Evolutionary conservation across 1,140 invertebrate species (phyloP).

Genomic region (Gyrodactylus salaris): DNA sequence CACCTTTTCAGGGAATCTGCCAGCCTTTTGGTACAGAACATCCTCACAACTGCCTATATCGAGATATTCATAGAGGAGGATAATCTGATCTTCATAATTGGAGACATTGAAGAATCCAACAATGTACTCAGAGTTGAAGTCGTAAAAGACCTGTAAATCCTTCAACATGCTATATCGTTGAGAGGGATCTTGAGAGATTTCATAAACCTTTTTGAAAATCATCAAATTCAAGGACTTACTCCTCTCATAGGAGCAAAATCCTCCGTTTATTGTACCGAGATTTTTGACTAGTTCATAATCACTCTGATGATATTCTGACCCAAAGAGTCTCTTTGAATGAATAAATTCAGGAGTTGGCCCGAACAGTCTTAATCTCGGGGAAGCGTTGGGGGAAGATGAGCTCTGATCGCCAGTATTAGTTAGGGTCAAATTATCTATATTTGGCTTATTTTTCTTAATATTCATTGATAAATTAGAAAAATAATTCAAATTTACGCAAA

Average conservation of each 20-base stretch:
- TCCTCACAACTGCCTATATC: background rate
- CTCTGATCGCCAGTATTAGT: background rate
- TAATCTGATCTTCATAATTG: background rate
- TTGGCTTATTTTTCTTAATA: no score
- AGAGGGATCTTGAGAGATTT: background rate
- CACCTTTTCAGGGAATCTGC: background rate
- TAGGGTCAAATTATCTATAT: background rate
- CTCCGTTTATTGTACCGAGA: background rate
- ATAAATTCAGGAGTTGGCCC: background rate
- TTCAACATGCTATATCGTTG: background rate
- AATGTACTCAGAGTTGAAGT: background rate
- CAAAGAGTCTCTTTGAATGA: background rate
- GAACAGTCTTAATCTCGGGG: background rate
- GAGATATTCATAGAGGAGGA: background rate
- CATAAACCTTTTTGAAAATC: background rate
- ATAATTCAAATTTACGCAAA: no score
- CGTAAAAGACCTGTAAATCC: background rate
- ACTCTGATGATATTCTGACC: background rate
- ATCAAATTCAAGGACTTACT: background rate
- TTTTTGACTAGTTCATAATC: background rate
- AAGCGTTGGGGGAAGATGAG: background rate
- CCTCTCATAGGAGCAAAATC: background rate
- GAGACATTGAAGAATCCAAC: background rate
- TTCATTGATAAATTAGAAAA: no score
- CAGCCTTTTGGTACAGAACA: background rate